These are phyloP conservation scores for Rhegmatorhina hoffmannsi DNA, from an alignment of 2,113 vertebrate species.

Conservation along the genomic window DNA sequence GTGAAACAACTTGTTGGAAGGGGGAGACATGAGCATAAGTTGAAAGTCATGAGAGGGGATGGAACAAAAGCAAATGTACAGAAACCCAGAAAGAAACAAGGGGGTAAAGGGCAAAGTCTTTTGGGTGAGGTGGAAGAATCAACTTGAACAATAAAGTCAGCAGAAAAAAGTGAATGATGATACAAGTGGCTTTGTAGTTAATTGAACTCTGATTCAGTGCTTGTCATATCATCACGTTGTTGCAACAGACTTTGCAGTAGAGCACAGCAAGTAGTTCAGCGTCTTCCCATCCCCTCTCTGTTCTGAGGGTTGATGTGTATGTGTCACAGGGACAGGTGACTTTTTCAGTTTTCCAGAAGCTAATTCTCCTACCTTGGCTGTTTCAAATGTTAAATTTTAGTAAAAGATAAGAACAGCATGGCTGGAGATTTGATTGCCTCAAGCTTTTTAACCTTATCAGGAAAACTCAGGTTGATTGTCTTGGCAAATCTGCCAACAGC, in stretches of 20 bases:
- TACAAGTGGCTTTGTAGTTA: neutral
- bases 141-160: neutral
- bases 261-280: neutral
- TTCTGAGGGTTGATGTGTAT: neutral
- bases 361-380: conserved; percentile 25
- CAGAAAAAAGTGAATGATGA: neutral
- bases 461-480: conserved; percentile 48
- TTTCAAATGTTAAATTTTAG: conserved; percentile 49
- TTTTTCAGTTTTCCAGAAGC: neutral
- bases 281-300: neutral
- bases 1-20: neutral
- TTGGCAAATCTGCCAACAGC: conserved; percentile 51
- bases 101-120: neutral
- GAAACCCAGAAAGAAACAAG: neutral
- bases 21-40: neutral
- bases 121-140: neutral
- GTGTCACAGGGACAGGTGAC: neutral
- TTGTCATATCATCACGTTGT: neutral
- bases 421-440: conserved; percentile 49
- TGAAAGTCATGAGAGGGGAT: neutral
- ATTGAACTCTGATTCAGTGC: neutral
- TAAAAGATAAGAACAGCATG: conserved; percentile 11
- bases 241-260: neutral
- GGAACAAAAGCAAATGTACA: neutral
- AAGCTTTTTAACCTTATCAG: conserved; percentile 72